Conservation (phyloP, 2,113 vertebrate genomes). For the Elanoides forficatus region DNA sequence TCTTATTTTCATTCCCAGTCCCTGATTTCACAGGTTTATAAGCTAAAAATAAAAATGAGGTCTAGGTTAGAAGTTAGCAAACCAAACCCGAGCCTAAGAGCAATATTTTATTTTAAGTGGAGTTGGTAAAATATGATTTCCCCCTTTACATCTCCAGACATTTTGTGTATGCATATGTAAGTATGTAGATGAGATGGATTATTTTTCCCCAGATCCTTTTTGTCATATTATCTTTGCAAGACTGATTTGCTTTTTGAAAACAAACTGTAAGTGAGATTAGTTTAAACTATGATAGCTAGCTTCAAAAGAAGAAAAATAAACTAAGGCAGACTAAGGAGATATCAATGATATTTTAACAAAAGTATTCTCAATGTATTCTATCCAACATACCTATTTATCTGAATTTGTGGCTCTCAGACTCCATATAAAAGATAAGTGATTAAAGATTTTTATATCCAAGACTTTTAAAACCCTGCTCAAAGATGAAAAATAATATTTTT, state of each 20-base stretch:
- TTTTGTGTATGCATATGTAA: neutral
- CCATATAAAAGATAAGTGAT: neutral
- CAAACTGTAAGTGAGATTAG: neutral
- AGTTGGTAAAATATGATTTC: neutral
- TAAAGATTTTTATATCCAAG: neutral
- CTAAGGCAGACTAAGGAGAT: neutral
- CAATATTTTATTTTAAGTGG: neutral
- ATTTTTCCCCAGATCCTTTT: neutral
- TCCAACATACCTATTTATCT: neutral
- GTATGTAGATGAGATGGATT: neutral
- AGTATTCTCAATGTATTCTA: neutral
- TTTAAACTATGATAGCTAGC: neutral
- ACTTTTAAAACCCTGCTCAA: neutral
- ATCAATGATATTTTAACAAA: neutral
- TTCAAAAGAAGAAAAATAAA: neutral
- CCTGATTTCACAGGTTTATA: neutral
- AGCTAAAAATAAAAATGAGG: neutral
- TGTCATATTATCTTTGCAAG: neutral
- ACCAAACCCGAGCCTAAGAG: neutral
- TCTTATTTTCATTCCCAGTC: neutral
- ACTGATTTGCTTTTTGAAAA: neutral
- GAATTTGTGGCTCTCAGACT: neutral
- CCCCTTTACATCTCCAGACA: neutral
- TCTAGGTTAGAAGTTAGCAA: neutral
- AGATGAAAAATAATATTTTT: neutral